A percentile compares a stretch with the other conserved stretches of the same genome.
phyloP scores from a whole-genome alignment of 2,888 invertebrate species.

The Dynastes maya region DNA sequence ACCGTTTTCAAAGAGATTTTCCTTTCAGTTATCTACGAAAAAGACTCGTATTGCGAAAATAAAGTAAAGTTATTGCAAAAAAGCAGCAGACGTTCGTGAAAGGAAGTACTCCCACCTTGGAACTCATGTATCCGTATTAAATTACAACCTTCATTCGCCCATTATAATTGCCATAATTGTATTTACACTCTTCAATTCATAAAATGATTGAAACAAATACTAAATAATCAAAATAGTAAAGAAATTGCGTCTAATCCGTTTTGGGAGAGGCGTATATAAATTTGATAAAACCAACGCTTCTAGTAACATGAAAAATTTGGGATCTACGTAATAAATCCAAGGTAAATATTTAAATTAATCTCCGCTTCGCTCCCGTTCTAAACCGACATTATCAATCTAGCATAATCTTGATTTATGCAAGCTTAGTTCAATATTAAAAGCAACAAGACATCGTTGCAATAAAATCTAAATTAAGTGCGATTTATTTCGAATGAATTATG shows the following conservation, averaged over 20 bases:
- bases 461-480: background rate
- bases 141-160: too few relatives aligned
- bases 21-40: background rate
- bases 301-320: slow-evolving; percentile 1
- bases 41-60: background rate
- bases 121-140: too few relatives aligned
- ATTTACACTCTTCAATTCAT: too few relatives aligned
- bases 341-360: slow-evolving; percentile 11
- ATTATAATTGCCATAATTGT: too few relatives aligned
- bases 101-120: background rate
- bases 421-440: slow-evolving; percentile 14
- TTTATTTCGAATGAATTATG: slow-evolving; percentile 1
- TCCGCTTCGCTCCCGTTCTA: background rate
- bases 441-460: background rate
- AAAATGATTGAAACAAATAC: too few relatives aligned
- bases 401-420: slow-evolving; percentile 32
- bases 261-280: background rate
- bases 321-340: background rate
- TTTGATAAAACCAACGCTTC: background rate
- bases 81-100: too few relatives aligned
- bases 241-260: too few relatives aligned
- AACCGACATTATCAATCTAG: slow-evolving; percentile 24
- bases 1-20: slow-evolving; percentile 21
- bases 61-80: slow-evolving; percentile 17
- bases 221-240: too few relatives aligned